Conservation (phyloP, 2,113 vertebrate genomes). For the Sinosuthora webbiana region DNA sequence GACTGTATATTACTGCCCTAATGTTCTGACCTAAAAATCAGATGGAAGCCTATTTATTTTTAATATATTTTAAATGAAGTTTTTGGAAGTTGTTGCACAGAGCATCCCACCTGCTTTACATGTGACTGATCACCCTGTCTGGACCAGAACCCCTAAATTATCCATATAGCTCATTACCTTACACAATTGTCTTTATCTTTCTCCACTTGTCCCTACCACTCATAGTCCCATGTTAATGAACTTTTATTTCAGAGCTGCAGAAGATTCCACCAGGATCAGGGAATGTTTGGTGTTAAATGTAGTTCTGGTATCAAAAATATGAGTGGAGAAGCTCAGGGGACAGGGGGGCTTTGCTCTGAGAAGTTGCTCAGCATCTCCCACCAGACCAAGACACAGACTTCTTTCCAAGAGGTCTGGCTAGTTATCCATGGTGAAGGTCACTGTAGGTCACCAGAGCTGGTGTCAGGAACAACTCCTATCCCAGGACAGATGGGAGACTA, state of each 20-base stretch:
- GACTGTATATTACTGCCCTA: background rate
- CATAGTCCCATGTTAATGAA: background rate
- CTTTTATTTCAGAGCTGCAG: background rate
- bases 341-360: background rate
- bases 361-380: background rate
- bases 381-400: background rate
- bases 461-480: background rate
- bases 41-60: background rate
- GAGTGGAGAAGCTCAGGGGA: background rate
- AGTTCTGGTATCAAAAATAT: background rate
- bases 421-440: background rate
- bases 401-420: background rate
- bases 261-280: background rate
- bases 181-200: background rate
- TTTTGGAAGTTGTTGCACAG: background rate
- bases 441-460: background rate
- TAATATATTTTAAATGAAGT: background rate
- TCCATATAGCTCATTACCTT: background rate
- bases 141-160: background rate
- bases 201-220: background rate
- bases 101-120: background rate
- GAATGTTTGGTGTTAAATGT: background rate
- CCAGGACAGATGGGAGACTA: background rate
- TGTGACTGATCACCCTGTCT: background rate
- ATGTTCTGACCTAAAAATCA: background rate